Evolutionary conservation across 2,113 vertebrate species (phyloP).

Genomic region (Phyllostomus discolor): DNA sequence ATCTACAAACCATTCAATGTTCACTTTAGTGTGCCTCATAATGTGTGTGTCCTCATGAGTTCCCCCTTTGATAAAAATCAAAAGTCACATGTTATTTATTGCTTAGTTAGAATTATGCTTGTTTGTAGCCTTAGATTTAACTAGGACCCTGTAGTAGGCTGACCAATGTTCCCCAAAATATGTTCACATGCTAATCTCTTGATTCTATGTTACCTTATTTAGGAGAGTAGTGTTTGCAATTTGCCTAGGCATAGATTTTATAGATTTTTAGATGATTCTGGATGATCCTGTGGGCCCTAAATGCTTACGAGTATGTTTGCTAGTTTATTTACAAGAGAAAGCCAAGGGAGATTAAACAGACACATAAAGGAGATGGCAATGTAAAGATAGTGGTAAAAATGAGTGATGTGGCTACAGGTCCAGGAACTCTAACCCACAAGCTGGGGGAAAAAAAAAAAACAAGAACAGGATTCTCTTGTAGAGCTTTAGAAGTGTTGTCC

Average conservation of each 20-base stretch:
- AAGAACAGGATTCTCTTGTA: background rate
- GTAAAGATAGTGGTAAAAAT: background rate
- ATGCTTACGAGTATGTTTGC: background rate
- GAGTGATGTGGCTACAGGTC: background rate
- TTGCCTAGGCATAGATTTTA: background rate
- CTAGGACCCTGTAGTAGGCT: rapidly evolving
- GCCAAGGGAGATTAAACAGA: background rate
- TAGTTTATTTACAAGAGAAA: background rate
- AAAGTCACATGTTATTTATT: background rate
- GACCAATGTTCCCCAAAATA: background rate
- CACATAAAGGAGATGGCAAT: too few relatives aligned
- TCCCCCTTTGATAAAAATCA: background rate
- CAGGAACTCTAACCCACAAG: background rate
- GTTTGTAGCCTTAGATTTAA: background rate
- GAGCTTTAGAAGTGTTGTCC: rapidly evolving
- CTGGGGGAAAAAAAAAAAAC: background rate
- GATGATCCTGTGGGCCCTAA: background rate
- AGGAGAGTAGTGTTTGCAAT: background rate
- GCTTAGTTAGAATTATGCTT: background rate
- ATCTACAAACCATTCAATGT: background rate
- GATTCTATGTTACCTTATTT: background rate
- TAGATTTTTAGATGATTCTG: background rate
- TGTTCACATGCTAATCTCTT: rapidly evolving
- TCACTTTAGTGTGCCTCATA: background rate
- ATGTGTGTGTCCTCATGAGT: background rate